Base-by-base conservation (phyloP, 2,113 vertebrate genomes). In the Bucco capensis region DNA sequence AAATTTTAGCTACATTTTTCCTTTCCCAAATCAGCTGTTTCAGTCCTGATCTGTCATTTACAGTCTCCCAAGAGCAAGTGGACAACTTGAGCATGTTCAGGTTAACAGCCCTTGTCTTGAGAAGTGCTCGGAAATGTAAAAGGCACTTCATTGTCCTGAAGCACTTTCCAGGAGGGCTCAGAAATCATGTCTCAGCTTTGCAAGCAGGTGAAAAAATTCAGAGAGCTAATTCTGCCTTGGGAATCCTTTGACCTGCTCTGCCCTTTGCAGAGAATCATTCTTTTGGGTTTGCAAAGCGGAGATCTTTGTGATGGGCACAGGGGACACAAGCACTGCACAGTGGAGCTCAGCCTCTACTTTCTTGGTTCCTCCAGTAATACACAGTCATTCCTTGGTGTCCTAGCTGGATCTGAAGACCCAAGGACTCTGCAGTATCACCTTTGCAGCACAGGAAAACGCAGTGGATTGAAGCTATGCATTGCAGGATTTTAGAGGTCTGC, bases 1-100 rank as follows among this genome's bases (percentile, higher is more conserved):
- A 81, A 88, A 49, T 2, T 10, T 8, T 14, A 25, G 6, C 2
- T 47, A 7, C 31, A 47, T 14, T 15, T 40, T 53, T 76, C 8
- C 6, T 80, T 58, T 86, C 54, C 27, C 58, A 47, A 64, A 64
- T 13, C 56, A 31, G 25, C 12, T 13, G 4, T 46, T 65, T 37
- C 44, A 14, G 10, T 38, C 37, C 53, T 86, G 56, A 35, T 3
- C 33, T 53, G n/a, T 60, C 27, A 46, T 30, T 79, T 18, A 2
- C 17, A 5, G 6, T 0, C 0, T 47, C 74, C 44, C 40, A 5
- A 13, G 40, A 65, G 27, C 49, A n/a, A 57, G 33, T 12, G 57
- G 19, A 37, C 35, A 40, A 60, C 46, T 30, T 8, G 57, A 84
- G n/a, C 33, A 23, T 1, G 17, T 15, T 73, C 72, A 47, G 2